These are phyloP conservation scores for Drosophila gaucha DNA, from an alignment of 2,888 invertebrate species.

Conservation along the genomic window DNA sequence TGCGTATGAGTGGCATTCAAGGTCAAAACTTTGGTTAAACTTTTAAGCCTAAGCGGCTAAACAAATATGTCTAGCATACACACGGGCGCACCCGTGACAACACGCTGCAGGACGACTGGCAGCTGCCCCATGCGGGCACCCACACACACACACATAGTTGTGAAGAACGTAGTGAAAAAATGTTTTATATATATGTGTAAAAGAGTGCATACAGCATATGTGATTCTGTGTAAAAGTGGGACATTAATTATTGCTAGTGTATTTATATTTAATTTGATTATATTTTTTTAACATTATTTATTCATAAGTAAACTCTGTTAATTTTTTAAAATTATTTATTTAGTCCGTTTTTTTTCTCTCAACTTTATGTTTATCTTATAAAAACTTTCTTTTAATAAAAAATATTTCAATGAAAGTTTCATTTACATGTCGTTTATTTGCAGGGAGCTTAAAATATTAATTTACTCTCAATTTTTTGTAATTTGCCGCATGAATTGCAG, in stretches of 20 bases:
- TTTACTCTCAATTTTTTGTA: constrained; percentile 17
- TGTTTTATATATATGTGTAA: neutral
- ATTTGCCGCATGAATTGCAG: constrained; percentile 43
- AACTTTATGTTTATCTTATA: neutral
- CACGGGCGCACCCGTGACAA: constrained; percentile 28
- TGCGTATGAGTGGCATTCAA: constrained; percentile 41
- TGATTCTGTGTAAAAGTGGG: no score
- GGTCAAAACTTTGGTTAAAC: constrained; percentile 56
- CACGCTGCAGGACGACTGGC: constrained; percentile 30
- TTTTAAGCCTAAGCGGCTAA: constrained; percentile 58
- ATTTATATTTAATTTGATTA: neutral
- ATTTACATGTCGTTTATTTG: constrained; percentile 17
- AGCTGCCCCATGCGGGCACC: constrained; percentile 41
- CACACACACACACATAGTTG: neutral
- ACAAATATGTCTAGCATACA: constrained; percentile 54
- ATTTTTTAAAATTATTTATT: neutral
- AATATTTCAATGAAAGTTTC: constrained; percentile 6
- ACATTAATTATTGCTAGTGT: neutral
- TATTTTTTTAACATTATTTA: neutral
- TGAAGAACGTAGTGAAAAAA: neutral
- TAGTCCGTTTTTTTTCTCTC: neutral
- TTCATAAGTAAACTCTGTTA: neutral
- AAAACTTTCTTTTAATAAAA: neutral
- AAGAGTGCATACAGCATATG: neutral
- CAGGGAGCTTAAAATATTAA: constrained; percentile 40